These are phyloP conservation scores for Drosophila mulleri DNA, from an alignment of 2,888 invertebrate genomes.

Conservation along the genomic window DNA sequence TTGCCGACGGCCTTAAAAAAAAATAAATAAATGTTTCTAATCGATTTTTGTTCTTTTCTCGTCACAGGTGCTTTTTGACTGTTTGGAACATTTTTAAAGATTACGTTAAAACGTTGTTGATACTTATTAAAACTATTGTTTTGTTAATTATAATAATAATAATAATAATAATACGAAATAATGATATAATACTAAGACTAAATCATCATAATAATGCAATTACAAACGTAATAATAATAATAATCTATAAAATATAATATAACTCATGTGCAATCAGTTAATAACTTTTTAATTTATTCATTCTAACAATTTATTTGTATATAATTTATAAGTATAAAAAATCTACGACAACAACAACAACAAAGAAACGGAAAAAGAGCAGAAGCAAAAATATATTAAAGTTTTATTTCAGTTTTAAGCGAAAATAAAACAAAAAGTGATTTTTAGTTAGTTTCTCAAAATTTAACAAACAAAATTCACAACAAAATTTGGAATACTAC, in stretches of 20 bases:
- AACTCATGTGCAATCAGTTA: slow-evolving; percentile 78
- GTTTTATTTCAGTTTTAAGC: slow-evolving; percentile 77
- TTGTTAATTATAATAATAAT: slow-evolving; percentile 74
- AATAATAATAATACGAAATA: slow-evolving; percentile 47
- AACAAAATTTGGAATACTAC: slow-evolving; percentile 83
- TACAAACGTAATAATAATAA: slow-evolving; percentile 64
- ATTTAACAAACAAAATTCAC: slow-evolving; percentile 84
- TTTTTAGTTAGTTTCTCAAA: slow-evolving; percentile 85
- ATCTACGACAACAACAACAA: slow-evolving; percentile 61
- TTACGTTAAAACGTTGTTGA: slow-evolving; percentile 85
- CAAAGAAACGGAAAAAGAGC: slow-evolving; percentile 50
- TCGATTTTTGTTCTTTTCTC: slow-evolving; percentile 26
- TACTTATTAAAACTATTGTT: slow-evolving; percentile 83
- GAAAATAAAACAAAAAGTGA: slow-evolving; percentile 81
- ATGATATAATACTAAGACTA: slow-evolving; percentile 51
- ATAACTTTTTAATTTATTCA: slow-evolving; percentile 66
- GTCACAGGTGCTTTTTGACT: slow-evolving; percentile 85
- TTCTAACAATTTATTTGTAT: slow-evolving; percentile 59
- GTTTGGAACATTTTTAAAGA: slow-evolving; percentile 85
- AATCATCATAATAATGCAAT: slow-evolving; percentile 54
- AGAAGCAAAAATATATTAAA: slow-evolving; percentile 55
- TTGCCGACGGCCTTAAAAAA: slow-evolving; percentile 39
- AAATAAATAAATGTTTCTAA: slow-evolving; percentile 2
- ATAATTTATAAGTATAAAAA: slow-evolving; percentile 60
- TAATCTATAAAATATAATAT: slow-evolving; percentile 36